Conservation (phyloP, 2,888 invertebrate genomes). For the Dasypolia templi region DNA sequence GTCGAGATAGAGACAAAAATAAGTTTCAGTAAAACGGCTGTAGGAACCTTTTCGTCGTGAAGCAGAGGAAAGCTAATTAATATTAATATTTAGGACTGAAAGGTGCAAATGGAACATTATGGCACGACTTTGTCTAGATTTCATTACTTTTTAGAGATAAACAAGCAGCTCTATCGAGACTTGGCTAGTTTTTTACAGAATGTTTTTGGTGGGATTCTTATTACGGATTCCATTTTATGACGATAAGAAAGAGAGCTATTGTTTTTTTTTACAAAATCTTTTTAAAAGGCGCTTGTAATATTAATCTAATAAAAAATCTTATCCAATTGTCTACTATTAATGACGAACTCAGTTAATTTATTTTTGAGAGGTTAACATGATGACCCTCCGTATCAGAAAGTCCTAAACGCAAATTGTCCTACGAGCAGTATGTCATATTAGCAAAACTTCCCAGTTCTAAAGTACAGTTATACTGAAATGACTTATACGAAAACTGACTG, state of each 20-base stretch:
- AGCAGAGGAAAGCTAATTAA: slow-evolving; percentile 15
- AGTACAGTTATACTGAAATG: no score
- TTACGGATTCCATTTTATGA: not conserved
- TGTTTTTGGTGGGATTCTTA: no score
- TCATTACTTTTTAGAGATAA: no score
- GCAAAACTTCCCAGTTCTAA: no score
- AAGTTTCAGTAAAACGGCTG: not conserved
- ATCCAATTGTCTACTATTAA: not conserved
- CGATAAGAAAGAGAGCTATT: not conserved
- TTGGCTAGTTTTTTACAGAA: no score
- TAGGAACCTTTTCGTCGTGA: not conserved
- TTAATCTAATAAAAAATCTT: not conserved
- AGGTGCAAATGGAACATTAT: slow-evolving; percentile 27
- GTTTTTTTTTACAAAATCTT: not conserved
- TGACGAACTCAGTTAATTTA: not conserved
- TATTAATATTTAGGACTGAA: slow-evolving; percentile 27
- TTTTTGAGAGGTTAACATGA: not conserved
- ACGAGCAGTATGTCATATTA: no score
- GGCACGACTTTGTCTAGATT: no score
- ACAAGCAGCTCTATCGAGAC: no score
- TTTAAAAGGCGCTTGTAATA: not conserved
- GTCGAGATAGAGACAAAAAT: not conserved
- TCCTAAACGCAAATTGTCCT: no score
- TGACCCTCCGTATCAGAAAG: no score
- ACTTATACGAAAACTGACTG: no score